Evolutionary conservation across 2,888 invertebrate species (phyloP), one percentile per base, ranked within the genome.

Genomic region (Platypus cylindrus): DNA sequence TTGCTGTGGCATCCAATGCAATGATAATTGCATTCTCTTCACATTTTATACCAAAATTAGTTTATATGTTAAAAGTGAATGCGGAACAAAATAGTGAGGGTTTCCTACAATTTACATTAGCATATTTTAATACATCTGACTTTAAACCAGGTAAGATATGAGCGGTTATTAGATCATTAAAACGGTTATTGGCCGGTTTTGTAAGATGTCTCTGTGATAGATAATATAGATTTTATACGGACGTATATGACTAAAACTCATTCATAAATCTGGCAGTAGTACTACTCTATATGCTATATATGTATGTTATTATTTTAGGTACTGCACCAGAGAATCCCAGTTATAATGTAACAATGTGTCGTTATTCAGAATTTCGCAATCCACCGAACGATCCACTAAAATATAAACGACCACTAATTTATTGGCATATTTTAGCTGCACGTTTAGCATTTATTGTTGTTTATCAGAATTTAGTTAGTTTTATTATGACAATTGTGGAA

Each of bases 11-110:
- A 9, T 78, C 82, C 1, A 86, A 85, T 60, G 85, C 82, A 55
- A 70, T 77, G 55, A 58, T 54, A 15, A 83, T 89, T 51, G 85
- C 86, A 23, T 80, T 87, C 62, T 84, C 86, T 7, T 83, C 84
- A 0, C 80, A 83, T 58, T 77, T 84, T 53, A 80, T 87, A 51
- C 85, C 85, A 12, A 73, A 77, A 49, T 53, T 84, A 40, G 76
- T 84, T 15, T 87, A 85, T 55, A 60, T 60, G 44, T 50, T 66
- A 34, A 62, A 64, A 20, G 66, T 69, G 24, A 71, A 68, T 49
- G 43, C 47, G 3, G 58, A 65, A 30, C 58, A 64, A 11, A 64
- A 68, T 0, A 65, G 78, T 15, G 43, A 47, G 9, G 78, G 79
- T 5, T 86, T 75, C 59, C 59, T 83, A n/a, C 67, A 84, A 38